Evolutionary conservation across 2,113 vertebrate genomes (phyloP), one percentile per base, ranked within the genome.

Genomic region (Rhinogobius similis): DNA sequence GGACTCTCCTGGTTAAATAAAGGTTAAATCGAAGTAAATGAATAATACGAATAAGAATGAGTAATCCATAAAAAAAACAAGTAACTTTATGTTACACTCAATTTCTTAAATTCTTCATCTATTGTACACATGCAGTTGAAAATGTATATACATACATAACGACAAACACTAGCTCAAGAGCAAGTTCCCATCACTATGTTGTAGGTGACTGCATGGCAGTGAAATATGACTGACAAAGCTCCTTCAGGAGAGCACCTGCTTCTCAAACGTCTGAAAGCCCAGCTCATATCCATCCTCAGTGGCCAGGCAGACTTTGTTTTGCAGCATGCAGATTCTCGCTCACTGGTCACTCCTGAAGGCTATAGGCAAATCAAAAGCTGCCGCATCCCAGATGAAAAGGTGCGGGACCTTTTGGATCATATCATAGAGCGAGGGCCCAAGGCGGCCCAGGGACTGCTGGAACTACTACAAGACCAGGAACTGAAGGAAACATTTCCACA

Each of bases 331-430:
- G 82, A 93, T 73, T 76, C 92, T 32, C 64, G 56, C 39, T 0
- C 0, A 2, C 77, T 94, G 73, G 75, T 93, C 50, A 81, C 91
- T 70, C 29, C 0, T 36, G 53, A 8, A 0, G 73, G 78, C 71
- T 94, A 94, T 70, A 53, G 88, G 46, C 76, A 84, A 23, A 59
- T 93, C 36, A 92, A 90, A 79, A 65, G 78, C 12, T 64, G 73
- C 16, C 26, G 1, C 0, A 6, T n/a, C 38, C 88, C 90, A 0
- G 80, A 75, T 58, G 68, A 88, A 23, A 88, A 93, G 70, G 80
- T 87, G 23, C 87, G 79, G 56, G 88, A 91, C 6, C 85, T 94
- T 56, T 82, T 93, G 67, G 93, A 93, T 78, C 85, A 76, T 26
- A 32, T 93, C 52, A 87, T 92, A 24, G 62, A 73, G 32, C 87